phyloP scores from a whole-genome alignment of 1,140 invertebrate genomes.

The Brachionus rotundiformis region DNA sequence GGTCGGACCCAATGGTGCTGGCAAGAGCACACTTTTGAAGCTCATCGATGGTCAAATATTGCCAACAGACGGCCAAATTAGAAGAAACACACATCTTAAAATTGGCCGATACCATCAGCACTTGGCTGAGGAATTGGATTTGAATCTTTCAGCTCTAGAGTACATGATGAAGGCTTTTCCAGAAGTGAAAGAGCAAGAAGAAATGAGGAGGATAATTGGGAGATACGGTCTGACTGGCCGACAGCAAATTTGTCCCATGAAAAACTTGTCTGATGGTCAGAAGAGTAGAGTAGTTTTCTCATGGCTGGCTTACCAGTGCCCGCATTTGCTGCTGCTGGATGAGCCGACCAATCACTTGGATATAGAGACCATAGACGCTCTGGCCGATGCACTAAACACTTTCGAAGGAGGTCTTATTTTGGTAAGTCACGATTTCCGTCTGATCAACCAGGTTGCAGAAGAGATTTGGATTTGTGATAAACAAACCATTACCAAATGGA shows the following conservation, averaged over 20 bases:
- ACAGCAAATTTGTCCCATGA: slow-evolving; percentile 95
- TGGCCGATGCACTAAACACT: slow-evolving; percentile 94
- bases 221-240: slow-evolving; percentile 92
- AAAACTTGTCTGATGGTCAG: slow-evolving; percentile 96
- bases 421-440: slow-evolving; percentile 94
- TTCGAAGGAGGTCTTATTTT: slow-evolving; percentile 97
- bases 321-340: slow-evolving; percentile 88
- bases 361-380: slow-evolving; percentile 89
- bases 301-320: slow-evolving; percentile 89
- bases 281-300: slow-evolving; percentile 97
- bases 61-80: slow-evolving; percentile 91
- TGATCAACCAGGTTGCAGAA: slow-evolving; percentile 97
- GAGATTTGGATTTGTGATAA: slow-evolving; percentile 99
- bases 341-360: slow-evolving; percentile 92
- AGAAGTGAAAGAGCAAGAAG: slow-evolving; percentile 94
- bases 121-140: slow-evolving; percentile 89
- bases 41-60: slow-evolving; percentile 89
- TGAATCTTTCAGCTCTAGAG: slow-evolving; percentile 90
- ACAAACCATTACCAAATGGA: slow-evolving; percentile 91
- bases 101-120: slow-evolving; percentile 98
- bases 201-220: slow-evolving; percentile 98
- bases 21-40: slow-evolving; percentile 95
- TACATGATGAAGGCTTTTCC: slow-evolving; percentile 98
- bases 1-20: slow-evolving; percentile 97
- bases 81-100: slow-evolving; percentile 93